These are phyloP conservation scores for Bacillus rossius DNA, from an alignment of 1,140 invertebrate species.

Conservation along the genomic window DNA sequence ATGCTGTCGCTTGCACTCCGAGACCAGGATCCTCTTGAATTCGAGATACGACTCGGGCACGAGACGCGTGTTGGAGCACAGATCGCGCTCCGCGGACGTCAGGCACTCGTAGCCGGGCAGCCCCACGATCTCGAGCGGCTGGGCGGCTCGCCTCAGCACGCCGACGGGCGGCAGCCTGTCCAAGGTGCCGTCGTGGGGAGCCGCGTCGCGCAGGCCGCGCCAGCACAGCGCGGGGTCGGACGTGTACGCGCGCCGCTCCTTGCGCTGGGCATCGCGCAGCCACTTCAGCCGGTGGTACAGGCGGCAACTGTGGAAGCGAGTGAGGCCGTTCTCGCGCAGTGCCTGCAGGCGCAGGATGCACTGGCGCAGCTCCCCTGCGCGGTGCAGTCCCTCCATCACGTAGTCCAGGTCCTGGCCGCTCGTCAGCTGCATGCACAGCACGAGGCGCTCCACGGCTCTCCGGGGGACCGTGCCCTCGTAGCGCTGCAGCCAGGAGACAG, in stretches of 20 bases:
- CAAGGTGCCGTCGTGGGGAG: background rate
- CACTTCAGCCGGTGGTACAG: constrained; percentile 60
- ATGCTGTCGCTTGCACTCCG: constrained; percentile 68
- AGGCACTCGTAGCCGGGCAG: constrained; percentile 75
- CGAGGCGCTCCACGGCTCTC: constrained; percentile 53
- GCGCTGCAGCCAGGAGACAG: constrained; percentile 52
- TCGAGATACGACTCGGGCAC: constrained; percentile 72
- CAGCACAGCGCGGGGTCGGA: background rate
- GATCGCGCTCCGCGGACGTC: constrained; percentile 59
- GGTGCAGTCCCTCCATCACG: constrained; percentile 67
- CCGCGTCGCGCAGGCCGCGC: background rate
- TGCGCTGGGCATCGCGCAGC: constrained; percentile 52
- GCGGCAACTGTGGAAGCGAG: constrained; percentile 54
- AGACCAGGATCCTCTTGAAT: constrained; percentile 64
- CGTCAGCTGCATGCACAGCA: constrained; percentile 67
- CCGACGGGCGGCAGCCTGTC: background rate
- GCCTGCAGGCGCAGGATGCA: constrained; percentile 56
- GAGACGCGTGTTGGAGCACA: constrained; percentile 69
- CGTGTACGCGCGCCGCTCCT: constrained; percentile 35
- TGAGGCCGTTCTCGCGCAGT: constrained; percentile 65
- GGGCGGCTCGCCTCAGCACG: constrained; percentile 40
- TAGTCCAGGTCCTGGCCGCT: constrained; percentile 68
- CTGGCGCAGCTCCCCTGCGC: constrained; percentile 60
- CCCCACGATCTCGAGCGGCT: constrained; percentile 68
- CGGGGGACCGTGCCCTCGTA: constrained; percentile 50